A percentile compares a stretch with the other conserved stretches of the same genome.
Conservation (phyloP, 2,113 vertebrate genomes). For the Atherinomorus stipes region DNA sequence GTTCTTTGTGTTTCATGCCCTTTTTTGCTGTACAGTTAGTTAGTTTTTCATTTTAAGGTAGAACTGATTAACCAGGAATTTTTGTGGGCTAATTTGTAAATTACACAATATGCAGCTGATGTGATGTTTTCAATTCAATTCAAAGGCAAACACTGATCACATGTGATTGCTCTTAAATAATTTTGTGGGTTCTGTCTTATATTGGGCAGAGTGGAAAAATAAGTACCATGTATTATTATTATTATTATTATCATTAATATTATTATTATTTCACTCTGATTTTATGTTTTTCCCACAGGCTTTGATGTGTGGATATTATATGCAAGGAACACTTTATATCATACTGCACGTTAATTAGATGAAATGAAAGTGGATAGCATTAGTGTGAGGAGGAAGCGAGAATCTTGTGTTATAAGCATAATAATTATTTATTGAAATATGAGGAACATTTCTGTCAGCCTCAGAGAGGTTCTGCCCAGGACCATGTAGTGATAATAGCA, state of each 20-base stretch:
- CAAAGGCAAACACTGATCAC: not conserved
- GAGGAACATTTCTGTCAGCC: slow-evolving; percentile 84
- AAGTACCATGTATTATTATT: not conserved
- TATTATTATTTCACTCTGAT: not conserved
- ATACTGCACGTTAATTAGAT: not conserved
- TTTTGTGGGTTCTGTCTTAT: not conserved
- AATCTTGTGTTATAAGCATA: slow-evolving; percentile 77
- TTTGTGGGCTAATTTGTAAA: too few relatives aligned
- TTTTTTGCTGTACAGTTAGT: slow-evolving; percentile 15
- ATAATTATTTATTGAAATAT: slow-evolving; percentile 94
- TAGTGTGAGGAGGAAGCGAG: slow-evolving; percentile 42
- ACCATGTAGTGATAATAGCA: slow-evolving; percentile 78
- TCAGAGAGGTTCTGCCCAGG: slow-evolving; percentile 82
- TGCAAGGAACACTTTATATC: not conserved
- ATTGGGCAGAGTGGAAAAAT: not conserved
- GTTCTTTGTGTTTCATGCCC: not conserved
- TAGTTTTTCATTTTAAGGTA: not conserved
- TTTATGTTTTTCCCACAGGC: not conserved
- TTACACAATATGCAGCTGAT: not conserved
- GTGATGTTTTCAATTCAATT: not conserved
- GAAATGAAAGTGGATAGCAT: slow-evolving; percentile 5
- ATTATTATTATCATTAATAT: not conserved
- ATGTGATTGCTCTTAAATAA: not conserved
- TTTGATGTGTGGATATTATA: not conserved
- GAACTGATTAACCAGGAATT: not conserved